Percentiles rank a stretch among this genome's conserved stretches.
phyloP scores from a whole-genome alignment of 1,140 invertebrate genomes.

The Scaptomyza hsui region DNA sequence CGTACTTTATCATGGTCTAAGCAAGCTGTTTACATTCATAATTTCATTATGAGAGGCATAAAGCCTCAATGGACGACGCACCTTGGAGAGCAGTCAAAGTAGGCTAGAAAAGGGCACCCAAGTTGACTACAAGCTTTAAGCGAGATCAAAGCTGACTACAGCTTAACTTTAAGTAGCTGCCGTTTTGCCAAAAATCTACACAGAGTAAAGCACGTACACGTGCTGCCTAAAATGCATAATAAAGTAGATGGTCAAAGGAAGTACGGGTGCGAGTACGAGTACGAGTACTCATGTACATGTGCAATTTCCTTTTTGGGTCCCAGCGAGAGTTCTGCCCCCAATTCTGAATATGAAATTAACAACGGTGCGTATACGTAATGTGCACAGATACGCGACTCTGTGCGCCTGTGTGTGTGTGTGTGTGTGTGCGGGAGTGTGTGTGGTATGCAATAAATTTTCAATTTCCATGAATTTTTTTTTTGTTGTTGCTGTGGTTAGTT shows the following conservation, averaged over 20 bases:
- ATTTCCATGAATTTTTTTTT: constrained; percentile 52
- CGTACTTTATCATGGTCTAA: neutral
- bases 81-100: constrained; percentile 60
- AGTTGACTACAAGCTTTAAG: constrained; percentile 22
- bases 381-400: neutral
- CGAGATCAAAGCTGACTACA: constrained; percentile 48
- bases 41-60: constrained; percentile 27
- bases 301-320: constrained; percentile 45
- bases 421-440: neutral
- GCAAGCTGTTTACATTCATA: constrained; percentile 27
- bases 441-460: constrained; percentile 70
- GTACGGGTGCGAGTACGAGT: constrained; percentile 21
- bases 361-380: constrained; percentile 76
- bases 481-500: neutral
- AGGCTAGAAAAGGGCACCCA: constrained; percentile 28
- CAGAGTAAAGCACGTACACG: neutral
- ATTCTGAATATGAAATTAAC: constrained; percentile 78
- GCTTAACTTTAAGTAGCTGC: constrained; percentile 42
- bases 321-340: constrained; percentile 40
- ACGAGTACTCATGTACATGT: constrained; percentile 10
- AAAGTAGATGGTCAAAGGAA: constrained; percentile 39
- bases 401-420: neutral
- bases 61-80: constrained; percentile 39
- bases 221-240: constrained; percentile 39
- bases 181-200: constrained; percentile 14